phyloP scores from a whole-genome alignment of 2,113 vertebrate species.

The Montifringilla adamsi region DNA sequence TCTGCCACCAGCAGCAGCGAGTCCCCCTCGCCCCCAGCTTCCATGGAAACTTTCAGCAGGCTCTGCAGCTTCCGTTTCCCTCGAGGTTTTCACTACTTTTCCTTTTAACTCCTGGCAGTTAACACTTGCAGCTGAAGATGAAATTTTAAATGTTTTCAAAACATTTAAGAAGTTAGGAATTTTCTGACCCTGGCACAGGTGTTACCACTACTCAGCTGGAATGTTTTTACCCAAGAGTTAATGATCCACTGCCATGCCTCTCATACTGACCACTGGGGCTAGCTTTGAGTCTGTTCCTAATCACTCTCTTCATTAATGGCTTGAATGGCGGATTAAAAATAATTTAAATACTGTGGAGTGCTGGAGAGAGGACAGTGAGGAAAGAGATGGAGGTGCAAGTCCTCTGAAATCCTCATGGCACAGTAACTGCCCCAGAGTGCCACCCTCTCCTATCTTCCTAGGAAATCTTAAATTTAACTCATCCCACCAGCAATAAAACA shows the following conservation, averaged over 20 bases:
- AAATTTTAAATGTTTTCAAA: not conserved
- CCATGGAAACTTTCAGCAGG: not conserved
- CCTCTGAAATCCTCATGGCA: fast-evolving
- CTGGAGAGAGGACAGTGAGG: not conserved
- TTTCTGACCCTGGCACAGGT: not conserved
- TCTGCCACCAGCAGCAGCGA: fast-evolving
- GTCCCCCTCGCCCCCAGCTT: not conserved
- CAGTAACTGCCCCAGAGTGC: not conserved
- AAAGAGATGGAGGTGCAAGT: not conserved
- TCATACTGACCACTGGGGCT: not conserved
- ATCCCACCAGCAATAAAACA: not conserved
- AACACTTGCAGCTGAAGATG: not conserved
- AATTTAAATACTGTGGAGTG: not conserved
- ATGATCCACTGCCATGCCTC: not conserved
- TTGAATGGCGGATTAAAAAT: not conserved
- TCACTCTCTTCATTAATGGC: not conserved
- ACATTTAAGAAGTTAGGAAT: not conserved
- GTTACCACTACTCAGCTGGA: not conserved
- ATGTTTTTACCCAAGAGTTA: not conserved
- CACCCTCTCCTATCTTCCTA: not conserved
- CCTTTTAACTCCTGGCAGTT: not conserved
- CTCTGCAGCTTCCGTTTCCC: not conserved
- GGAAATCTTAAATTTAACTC: not conserved
- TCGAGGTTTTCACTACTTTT: not conserved
- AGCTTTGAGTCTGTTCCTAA: not conserved